Conservation (phyloP, 2,888 invertebrate genomes). For the Alsophila aescularia region DNA sequence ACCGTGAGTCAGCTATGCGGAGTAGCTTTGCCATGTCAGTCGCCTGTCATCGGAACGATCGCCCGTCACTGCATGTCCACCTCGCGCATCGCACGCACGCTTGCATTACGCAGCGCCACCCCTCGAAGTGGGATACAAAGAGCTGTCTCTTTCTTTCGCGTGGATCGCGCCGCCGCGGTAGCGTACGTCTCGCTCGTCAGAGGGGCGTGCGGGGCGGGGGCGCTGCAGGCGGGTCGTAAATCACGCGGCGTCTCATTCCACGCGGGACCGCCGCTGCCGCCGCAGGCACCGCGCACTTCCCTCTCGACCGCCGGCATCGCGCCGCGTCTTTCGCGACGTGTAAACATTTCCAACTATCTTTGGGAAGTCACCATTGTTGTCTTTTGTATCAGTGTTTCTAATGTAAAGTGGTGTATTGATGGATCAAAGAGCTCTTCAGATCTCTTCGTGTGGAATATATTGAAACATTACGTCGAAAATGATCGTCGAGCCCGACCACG, state of each 20-base stretch:
- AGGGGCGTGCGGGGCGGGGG: conserved; percentile 78
- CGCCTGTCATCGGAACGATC: conserved; percentile 80
- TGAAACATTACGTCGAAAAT: conserved; percentile 79
- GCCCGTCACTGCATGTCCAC: conserved; percentile 82
- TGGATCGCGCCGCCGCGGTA: conserved; percentile 29
- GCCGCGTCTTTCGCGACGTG: conserved; percentile 82
- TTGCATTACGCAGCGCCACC: conserved; percentile 85
- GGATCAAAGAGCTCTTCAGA: conserved; percentile 68
- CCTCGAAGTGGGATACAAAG: conserved; percentile 69
- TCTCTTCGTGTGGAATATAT: conserved; percentile 64
- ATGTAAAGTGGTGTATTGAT: conserved; percentile 71
- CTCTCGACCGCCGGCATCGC: conserved; percentile 75
- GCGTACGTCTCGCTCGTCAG: conserved; percentile 63
- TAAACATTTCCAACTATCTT: conserved; percentile 72
- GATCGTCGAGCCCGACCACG: conserved; percentile 83
- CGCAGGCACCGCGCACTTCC: conserved; percentile 82
- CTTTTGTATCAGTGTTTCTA: conserved; percentile 61
- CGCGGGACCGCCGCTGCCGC: conserved; percentile 82
- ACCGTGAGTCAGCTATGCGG: conserved; percentile 73
- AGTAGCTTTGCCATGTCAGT: conserved; percentile 70
- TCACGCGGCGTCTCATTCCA: conserved; percentile 84
- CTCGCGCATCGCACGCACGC: conserved; percentile 84
- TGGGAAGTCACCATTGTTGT: conserved; percentile 68
- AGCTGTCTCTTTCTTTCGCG: conserved; percentile 64
- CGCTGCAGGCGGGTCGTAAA: conserved; percentile 85